Base-by-base conservation (phyloP, 2,113 vertebrate genomes). In the Etia nguti region DNA sequence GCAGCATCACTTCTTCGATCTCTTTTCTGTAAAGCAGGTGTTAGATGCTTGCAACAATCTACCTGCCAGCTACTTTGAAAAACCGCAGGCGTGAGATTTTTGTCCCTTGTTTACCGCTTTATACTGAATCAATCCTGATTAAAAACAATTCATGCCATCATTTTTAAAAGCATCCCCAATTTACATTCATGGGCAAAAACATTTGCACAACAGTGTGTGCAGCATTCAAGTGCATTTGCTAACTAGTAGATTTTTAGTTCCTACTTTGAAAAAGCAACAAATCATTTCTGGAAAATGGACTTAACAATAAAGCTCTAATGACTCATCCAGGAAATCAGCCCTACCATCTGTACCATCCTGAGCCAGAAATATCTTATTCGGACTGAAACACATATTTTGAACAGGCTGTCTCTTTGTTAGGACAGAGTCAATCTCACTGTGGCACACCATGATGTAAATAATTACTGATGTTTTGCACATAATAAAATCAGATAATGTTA, bases 331-430 rank as follows among this genome's bases (percentile, higher is more conserved):
- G 20, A 88, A 88, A 83, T 86, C 48, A 86, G 62, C 60, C 31
- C 36, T 59, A 80, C 52, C 80, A 83, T 79, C 84, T 82, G 86
- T 59, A 75, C 8, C 54, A 38, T 48, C 60, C 57, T 70, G 75
- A 75, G 84, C 43, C 82, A 80, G 52, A 86, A 60, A 85, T 70
- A 80, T 36, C 56, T 48, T 59, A 90, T 91, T 92, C 65, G 65
- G 89, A 90, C 77, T 79, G 80, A 70, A 90, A 75, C 84, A 57
- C 70, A 86, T 50, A 80, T 85, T 85, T 89, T 79, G 73, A 93
- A 82, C 56, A 82, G 85, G 54, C 80, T 80, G 38, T 59, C 68
- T 54, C 46, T 81, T 73, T 87, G 84, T 41, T 75, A 24, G 31
- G 41, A 26, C n/a, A 79, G 24, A 86, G 46, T 24, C 43, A 56